Evolutionary conservation across 92 coral and sea anemone genomes (phyloP).

Genomic region (Parazoanthus darwini): DNA sequence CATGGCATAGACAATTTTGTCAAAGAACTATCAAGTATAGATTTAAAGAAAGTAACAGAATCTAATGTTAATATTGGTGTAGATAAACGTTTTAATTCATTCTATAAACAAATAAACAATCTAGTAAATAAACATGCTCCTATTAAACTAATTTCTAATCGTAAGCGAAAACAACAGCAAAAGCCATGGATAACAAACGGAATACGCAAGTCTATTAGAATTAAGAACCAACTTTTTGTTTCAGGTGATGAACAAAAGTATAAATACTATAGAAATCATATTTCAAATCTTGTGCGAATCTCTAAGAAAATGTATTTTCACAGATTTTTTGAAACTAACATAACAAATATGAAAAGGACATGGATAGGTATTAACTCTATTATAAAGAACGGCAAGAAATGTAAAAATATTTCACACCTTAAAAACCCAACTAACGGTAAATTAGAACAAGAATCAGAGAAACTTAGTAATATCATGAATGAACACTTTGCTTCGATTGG

Average conservation of each 20-base stretch:
- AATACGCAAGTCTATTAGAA: background rate
- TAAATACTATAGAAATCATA: background rate
- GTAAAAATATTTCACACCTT: too few relatives aligned
- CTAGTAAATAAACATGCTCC: constrained; percentile 24
- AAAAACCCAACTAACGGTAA: too few relatives aligned
- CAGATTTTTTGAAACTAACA: background rate
- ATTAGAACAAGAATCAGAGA: too few relatives aligned
- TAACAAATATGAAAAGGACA: too few relatives aligned
- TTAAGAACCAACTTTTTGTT: constrained; percentile 35
- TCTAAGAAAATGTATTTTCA: background rate
- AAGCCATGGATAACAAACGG: too few relatives aligned
- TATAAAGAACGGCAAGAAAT: background rate
- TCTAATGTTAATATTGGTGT: constrained; percentile 11
- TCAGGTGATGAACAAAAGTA: background rate
- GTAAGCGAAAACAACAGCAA: constrained; percentile 32
- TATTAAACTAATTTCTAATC: background rate
- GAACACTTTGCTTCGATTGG: too few relatives aligned
- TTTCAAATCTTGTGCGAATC: background rate
- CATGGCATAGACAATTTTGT: background rate
- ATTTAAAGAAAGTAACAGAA: constrained; percentile 2
- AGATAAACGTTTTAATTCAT: constrained; percentile 29
- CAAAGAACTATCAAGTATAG: background rate
- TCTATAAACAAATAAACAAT: constrained; percentile 39
- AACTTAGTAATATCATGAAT: too few relatives aligned
- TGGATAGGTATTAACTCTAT: too few relatives aligned